A percentile compares a stretch with the other conserved stretches of the same genome.
Conservation (phyloP, 2,113 vertebrate genomes). For the Pelecanus crispus region DNA sequence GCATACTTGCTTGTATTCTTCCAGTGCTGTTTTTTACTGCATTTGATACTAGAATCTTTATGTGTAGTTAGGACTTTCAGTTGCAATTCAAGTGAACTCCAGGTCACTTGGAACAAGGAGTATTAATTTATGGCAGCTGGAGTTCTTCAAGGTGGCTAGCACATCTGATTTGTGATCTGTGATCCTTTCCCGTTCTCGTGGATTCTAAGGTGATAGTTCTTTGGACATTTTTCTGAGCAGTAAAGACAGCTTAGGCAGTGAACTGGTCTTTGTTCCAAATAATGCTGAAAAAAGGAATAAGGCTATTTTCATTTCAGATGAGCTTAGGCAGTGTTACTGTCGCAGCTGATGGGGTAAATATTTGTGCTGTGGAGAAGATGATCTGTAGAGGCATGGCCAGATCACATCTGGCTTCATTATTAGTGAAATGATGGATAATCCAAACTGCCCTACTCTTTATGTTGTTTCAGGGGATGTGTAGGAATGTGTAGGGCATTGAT, state of each 20-base stretch:
- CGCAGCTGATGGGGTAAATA: neutral
- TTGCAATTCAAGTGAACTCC: neutral
- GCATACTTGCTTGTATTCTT: neutral
- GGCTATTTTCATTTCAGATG: neutral
- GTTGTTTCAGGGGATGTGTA: neutral
- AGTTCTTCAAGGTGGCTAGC: neutral
- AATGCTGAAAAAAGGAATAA: neutral
- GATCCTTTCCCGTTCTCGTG: neutral
- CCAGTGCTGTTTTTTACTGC: neutral
- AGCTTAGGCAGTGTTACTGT: neutral
- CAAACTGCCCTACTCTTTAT: neutral
- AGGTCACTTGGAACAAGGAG: neutral
- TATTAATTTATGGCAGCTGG: neutral
- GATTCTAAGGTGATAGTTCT: neutral
- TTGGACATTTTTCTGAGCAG: neutral
- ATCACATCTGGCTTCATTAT: neutral
- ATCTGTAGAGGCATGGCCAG: neutral
- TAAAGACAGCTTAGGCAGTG: neutral
- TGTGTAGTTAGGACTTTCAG: neutral
- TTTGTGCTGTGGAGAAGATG: neutral
- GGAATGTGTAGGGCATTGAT: neutral
- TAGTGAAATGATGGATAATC: neutral
- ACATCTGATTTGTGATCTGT: neutral
- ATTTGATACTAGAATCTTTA: neutral
- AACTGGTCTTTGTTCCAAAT: neutral